phyloP scores from a whole-genome alignment of 2,888 invertebrate genomes.

The Leptinotarsa peninsularis region DNA sequence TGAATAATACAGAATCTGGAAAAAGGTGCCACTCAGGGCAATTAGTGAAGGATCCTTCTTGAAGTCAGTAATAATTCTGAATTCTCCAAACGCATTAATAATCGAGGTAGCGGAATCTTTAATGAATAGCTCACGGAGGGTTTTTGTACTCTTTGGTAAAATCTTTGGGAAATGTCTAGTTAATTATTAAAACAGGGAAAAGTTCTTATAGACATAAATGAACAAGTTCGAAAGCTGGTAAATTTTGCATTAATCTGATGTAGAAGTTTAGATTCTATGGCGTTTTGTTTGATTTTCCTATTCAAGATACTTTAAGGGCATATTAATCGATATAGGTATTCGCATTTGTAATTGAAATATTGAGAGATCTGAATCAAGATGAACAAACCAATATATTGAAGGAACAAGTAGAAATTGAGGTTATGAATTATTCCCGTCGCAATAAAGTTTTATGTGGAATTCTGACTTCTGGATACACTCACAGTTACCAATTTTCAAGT shows the following conservation, averaged over 20 bases:
- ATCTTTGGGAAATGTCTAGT: slow-evolving; percentile 41
- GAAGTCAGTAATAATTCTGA: slow-evolving; percentile 28
- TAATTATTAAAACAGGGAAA: slow-evolving; percentile 42
- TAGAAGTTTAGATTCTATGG: slow-evolving; percentile 28
- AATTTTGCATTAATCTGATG: slow-evolving; percentile 39
- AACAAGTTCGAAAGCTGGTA: slow-evolving; percentile 41
- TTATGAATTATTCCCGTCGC: no score
- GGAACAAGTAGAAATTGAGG: no score
- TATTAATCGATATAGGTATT: no score
- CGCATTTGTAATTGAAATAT: no score
- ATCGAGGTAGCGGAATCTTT: slow-evolving; percentile 37
- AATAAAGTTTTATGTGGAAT: no score
- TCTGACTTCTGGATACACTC: no score
- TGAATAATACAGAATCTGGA: slow-evolving; percentile 13
- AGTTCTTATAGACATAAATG: slow-evolving; percentile 43
- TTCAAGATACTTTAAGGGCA: background rate
- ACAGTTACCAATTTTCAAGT: no score
- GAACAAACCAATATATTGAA: no score
- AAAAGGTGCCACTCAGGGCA: slow-evolving; percentile 11
- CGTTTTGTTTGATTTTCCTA: slow-evolving; percentile 4
- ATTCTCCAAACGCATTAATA: slow-evolving; percentile 35
- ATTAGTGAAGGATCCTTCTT: slow-evolving; percentile 9
- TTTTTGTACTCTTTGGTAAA: slow-evolving; percentile 37
- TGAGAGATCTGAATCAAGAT: no score
- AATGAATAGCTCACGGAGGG: slow-evolving; percentile 37